A percentile compares a stretch with the other conserved stretches of the same genome.
These are phyloP conservation scores for Watsonalla binaria DNA, from an alignment of 2,888 invertebrate species.

Conservation along the genomic window DNA sequence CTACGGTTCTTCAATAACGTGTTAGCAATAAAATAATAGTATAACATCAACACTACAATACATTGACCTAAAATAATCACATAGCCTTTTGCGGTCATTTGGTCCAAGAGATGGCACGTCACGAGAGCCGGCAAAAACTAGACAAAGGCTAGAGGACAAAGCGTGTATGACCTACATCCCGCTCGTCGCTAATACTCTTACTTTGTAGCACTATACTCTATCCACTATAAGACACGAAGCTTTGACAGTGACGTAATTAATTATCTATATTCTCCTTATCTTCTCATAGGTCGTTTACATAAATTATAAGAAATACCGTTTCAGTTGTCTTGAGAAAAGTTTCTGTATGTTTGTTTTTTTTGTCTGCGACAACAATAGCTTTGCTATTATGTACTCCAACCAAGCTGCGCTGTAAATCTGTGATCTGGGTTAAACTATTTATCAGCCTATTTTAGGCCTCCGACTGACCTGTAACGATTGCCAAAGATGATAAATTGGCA, in stretches of 20 bases:
- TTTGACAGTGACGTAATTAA: slow-evolving; percentile 26
- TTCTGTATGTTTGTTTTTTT: no score
- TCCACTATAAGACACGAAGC: slow-evolving; percentile 24
- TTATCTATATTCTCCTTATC: slow-evolving; percentile 28
- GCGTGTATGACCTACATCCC: slow-evolving; percentile 57
- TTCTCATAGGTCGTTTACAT: not conserved
- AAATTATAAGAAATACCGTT: no score
- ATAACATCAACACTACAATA: slow-evolving; percentile 8
- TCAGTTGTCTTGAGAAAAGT: no score
- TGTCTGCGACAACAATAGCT: no score
- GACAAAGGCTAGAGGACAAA: slow-evolving; percentile 59
- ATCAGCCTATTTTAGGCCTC: no score
- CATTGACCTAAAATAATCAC: slow-evolving; percentile 28
- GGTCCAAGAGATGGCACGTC: slow-evolving; percentile 41
- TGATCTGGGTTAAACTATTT: no score
- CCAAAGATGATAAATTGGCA: no score
- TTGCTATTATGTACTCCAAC: no score
- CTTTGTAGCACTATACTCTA: slow-evolving; percentile 45
- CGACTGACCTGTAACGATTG: no score
- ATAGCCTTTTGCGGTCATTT: slow-evolving; percentile 41
- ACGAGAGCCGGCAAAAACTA: slow-evolving; percentile 48
- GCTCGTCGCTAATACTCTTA: slow-evolving; percentile 53
- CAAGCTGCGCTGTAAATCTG: no score
- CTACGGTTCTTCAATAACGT: no score
- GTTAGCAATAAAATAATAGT: no score